Evolutionary conservation across 1,140 invertebrate genomes (phyloP), one percentile per base, ranked within the genome.

Genomic region (Microplitis mediator): DNA sequence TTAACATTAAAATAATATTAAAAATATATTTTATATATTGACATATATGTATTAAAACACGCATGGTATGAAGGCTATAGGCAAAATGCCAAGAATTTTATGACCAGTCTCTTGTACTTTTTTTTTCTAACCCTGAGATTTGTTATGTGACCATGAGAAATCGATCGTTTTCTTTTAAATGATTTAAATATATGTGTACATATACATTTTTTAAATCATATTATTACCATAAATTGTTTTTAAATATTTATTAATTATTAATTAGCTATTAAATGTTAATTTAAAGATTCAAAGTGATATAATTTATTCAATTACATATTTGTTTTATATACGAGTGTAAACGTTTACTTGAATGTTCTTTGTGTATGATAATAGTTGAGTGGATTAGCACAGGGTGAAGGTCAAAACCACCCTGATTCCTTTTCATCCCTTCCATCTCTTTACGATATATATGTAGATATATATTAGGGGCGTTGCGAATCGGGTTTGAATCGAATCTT

Each of bases 301-400:
- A 6, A 45, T 45, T 3, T 45, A 45, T 45, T 45, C 39, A 45
- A 45, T 45, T 45, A 9, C 39, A 45, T 45, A 45, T 8, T 45
- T 45, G 69, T 62, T 52, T 72, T 11, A 35, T 65, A 45, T 58
- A 66, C 32, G 52, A 36, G 34, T 66, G 13, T 56, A 50, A 69
- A 45, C 11, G 65, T 67, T 69, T 23, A 68, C 54, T 36, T 71
- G 39, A 62, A 56, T 50, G 52, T 74, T 32, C 50, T 74, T 73
- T 74, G 74, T 72, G 75, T 82, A 84, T 78, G 81, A 81, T 80
- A 80, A 81, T 80, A 78, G 74, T 75, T 72, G 79, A 75, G 79
- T 81, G 81, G 79, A 84, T 85, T 83, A 82, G 81, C 79, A 77
- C 76, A 80, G 77, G 82, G 82, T 83, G 78, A 85, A 85, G 84